phyloP scores from a whole-genome alignment of 2,888 invertebrate genomes.

The Philonicus albiceps region DNA sequence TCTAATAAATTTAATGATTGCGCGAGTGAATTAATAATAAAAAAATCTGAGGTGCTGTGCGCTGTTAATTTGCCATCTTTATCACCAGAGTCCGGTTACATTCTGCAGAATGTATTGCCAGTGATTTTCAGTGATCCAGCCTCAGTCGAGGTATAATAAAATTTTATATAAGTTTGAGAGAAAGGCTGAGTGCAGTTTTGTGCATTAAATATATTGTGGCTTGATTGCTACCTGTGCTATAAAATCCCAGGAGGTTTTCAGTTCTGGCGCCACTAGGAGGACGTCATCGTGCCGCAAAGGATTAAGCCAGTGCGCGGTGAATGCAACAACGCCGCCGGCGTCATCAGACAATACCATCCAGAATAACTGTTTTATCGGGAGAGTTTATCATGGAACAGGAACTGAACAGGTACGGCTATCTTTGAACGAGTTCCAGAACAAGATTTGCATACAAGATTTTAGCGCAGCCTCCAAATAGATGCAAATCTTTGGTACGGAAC shows the following conservation, averaged over 20 bases:
- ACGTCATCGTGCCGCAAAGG: neutral
- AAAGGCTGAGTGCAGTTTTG: neutral
- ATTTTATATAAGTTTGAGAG: neutral
- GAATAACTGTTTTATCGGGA: conserved; percentile 10
- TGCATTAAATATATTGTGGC: neutral
- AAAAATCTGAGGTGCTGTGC: neutral
- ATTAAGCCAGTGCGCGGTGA: neutral
- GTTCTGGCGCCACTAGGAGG: neutral
- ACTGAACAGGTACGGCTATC: conserved; percentile 38
- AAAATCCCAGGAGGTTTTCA: neutral
- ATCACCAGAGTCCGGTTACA: neutral
- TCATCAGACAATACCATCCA: neutral
- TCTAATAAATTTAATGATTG: conserved; percentile 35
- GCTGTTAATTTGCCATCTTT: neutral
- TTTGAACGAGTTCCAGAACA: conserved; percentile 32
- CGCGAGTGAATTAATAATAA: conserved; percentile 33
- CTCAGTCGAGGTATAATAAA: neutral
- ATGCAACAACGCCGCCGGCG: neutral
- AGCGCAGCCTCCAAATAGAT: conserved; percentile 12
- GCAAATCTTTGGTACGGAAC: neutral
- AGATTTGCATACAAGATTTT: conserved; percentile 29
- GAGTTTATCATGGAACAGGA: conserved; percentile 38
- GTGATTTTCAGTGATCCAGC: neutral
- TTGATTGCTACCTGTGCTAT: neutral
- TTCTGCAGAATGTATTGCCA: neutral